Evolutionary conservation across 1,140 invertebrate genomes (phyloP).

Genomic region (Drosophila paulistorum): DNA sequence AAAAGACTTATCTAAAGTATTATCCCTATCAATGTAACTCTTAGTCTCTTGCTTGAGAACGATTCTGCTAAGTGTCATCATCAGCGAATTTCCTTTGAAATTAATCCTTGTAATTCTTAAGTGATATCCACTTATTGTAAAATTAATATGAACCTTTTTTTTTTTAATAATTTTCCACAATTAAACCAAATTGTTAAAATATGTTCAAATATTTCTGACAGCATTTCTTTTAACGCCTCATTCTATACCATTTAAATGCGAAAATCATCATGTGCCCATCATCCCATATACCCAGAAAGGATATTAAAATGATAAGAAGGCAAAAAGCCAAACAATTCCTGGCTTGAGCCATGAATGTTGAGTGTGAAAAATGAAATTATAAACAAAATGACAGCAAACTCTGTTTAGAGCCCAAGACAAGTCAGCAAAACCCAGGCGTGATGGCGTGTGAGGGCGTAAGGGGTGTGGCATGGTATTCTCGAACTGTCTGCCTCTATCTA

Average conservation of each 20-base stretch:
- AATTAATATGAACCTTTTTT: no score
- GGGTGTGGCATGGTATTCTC: neutral
- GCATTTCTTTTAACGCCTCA: neutral
- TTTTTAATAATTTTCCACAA: no score
- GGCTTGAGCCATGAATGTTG: slow-evolving; percentile 31
- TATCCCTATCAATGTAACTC: no score
- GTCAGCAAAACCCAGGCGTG: neutral
- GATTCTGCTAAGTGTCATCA: no score
- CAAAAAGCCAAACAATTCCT: slow-evolving; percentile 56
- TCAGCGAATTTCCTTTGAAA: no score
- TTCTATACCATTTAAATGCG: neutral
- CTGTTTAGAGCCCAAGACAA: slow-evolving; percentile 32
- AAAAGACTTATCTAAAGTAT: no score
- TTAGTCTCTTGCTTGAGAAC: no score
- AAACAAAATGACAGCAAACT: slow-evolving; percentile 62
- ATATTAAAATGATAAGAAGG: slow-evolving; percentile 26
- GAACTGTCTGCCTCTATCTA: neutral
- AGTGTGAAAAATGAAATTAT: slow-evolving; percentile 81
- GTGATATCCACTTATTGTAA: no score
- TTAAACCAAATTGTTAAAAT: no score
- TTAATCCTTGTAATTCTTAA: no score
- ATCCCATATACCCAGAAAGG: neutral
- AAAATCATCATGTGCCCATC: neutral
- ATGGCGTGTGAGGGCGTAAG: slow-evolving; percentile 9
- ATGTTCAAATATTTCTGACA: neutral